Base-by-base conservation (phyloP, 2,888 invertebrate species). In the Drosophila robusta region DNA sequence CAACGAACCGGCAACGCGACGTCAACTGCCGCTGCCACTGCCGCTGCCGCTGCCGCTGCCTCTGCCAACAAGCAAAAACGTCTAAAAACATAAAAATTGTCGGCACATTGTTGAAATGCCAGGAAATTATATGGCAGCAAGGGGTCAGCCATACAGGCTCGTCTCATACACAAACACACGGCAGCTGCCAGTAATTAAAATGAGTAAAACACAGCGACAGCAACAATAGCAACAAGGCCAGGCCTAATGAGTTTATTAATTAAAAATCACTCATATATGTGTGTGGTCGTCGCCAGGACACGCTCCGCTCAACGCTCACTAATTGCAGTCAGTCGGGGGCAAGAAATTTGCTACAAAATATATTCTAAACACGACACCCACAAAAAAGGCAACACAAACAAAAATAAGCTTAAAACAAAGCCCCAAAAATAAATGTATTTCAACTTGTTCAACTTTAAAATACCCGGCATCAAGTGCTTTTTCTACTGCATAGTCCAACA, bases 231-330 rank as follows among this genome's bases (percentile, higher is more conserved):
- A 62, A 44, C 52, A 55, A 60, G 51, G 47, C 62, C 66, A 57
- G 63, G 69, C 87, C 80, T 88, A 86, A 86, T 88, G 87, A 88
- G 83, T 88, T 82, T 88, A 78, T 87, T 87, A 87, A 85, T 83
- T 85, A 87, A 85, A 83, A 83, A 83, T 83, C 75, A 78, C 80
- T 73, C 77, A 58, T 67, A 65, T 63, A 64, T 36, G 49, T 32
- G 38, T 52, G 63, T 29, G 71, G 73, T 58, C 55, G 50, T 26
- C 61, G 49, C 14, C 36, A 42, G 41, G 36, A 32, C 77, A 72
- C 73, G 67, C 51, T 65, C 51, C 42, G 38, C 22, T 49, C 61
- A 22, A 51, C 45, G 42, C 55, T 73, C 47, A 56, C 74, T 75
- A 75, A 75, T 74, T 75, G 70, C 78, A 58, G 14, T 42, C 63